phyloP scores from a whole-genome alignment of 2,113 vertebrate species.

The Pycnonotus jocosus region DNA sequence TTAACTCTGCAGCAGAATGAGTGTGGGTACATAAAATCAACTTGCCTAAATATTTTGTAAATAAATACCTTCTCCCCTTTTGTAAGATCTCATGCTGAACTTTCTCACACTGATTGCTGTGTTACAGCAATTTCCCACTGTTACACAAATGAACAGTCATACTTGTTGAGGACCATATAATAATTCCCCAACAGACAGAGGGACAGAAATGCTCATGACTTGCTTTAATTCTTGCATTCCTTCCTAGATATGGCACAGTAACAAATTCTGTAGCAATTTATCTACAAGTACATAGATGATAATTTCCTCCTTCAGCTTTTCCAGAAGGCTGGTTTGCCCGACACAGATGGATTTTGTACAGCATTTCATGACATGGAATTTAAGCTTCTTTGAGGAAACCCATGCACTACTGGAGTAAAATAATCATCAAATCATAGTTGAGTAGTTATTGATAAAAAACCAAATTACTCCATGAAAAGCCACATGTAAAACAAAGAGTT shows the following conservation, averaged over 20 bases:
- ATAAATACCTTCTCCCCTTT: background rate
- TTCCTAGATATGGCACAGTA: constrained; percentile 53
- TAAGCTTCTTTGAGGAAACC: background rate
- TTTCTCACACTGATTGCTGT: background rate
- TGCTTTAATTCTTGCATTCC: constrained; percentile 77
- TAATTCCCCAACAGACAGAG: constrained; percentile 73
- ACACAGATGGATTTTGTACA: background rate
- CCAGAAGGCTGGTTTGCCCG: background rate
- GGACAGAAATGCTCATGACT: constrained; percentile 75
- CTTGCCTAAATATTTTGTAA: background rate
- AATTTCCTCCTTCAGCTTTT: background rate
- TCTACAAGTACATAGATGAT: background rate
- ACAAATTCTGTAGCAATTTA: background rate
- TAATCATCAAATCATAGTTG: background rate
- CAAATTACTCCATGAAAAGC: background rate
- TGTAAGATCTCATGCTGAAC: background rate
- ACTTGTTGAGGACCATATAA: constrained; percentile 64
- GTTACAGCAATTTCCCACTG: background rate
- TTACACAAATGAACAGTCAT: background rate
- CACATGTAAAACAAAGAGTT: background rate
- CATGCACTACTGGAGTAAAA: background rate
- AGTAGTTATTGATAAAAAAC: background rate
- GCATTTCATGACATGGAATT: background rate
- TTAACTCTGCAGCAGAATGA: background rate
- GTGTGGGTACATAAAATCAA: background rate